Conservation (phyloP, 2,888 invertebrate species). For the Eilema caniola region DNA sequence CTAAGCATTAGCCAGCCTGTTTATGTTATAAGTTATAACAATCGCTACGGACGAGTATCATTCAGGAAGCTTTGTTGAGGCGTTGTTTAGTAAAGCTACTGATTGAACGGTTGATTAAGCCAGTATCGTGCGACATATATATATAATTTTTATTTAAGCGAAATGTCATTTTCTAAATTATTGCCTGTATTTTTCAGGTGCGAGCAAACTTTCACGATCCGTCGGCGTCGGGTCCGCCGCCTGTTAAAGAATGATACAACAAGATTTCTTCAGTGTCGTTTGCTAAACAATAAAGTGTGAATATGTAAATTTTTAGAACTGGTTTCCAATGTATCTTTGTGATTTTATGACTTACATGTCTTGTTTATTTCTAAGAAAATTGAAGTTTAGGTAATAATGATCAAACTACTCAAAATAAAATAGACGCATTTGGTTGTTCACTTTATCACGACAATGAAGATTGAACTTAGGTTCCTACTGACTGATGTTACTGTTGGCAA, state of each 20-base stretch:
- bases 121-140: too few relatives aligned
- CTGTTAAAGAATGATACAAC: constrained; percentile 38
- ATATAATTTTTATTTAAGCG: too few relatives aligned
- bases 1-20: too few relatives aligned
- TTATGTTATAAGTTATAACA: too few relatives aligned
- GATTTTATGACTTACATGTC: neutral
- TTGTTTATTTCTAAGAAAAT: neutral
- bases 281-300: constrained; percentile 22
- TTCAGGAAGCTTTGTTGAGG: too few relatives aligned
- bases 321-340: neutral
- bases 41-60: too few relatives aligned
- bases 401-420: neutral
- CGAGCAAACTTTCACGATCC: constrained; percentile 44
- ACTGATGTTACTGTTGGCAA: too few relatives aligned
- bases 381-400: neutral
- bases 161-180: neutral
- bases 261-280: constrained; percentile 40
- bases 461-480: too few relatives aligned
- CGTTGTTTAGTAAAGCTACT: too few relatives aligned
- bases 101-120: too few relatives aligned
- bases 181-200: constrained; percentile 36
- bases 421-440: too few relatives aligned
- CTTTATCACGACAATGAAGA: too few relatives aligned
- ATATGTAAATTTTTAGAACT: neutral
- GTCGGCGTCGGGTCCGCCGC: constrained; percentile 7